These are phyloP conservation scores for Oceanodroma leucorhoa DNA, from an alignment of 2,797 vertebrate genomes.

Conservation along the genomic window DNA sequence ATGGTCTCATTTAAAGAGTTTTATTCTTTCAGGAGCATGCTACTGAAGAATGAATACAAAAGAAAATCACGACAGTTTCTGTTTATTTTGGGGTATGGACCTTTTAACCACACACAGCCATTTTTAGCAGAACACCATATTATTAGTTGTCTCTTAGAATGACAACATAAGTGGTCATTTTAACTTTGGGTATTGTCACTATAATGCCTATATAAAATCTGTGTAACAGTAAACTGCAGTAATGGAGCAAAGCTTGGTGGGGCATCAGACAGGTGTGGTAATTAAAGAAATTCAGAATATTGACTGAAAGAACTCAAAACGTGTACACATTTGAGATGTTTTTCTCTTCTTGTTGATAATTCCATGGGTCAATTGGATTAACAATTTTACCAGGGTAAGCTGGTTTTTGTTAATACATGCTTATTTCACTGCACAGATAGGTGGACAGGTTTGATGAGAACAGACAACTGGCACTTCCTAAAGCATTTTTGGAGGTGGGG, in stretches of 20 bases:
- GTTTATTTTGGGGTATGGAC: not conserved
- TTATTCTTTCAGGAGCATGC: not conserved
- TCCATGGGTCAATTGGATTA: not conserved
- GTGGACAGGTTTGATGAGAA: not conserved
- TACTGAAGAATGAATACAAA: not conserved
- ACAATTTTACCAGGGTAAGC: not conserved
- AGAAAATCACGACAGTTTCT: not conserved
- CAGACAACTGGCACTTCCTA: not conserved
- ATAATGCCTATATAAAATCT: not conserved
- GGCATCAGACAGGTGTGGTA: not conserved
- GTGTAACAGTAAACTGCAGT: not conserved
- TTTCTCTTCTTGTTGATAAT: not conserved
- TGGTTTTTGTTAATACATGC: rapidly evolving
- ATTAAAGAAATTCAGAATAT: not conserved
- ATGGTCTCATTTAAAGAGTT: not conserved
- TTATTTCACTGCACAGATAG: not conserved
- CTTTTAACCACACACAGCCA: not conserved
- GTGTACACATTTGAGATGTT: not conserved
- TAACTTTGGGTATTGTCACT: not conserved
- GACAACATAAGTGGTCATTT: not conserved
- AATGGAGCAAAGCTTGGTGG: not conserved
- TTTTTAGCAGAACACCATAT: not conserved
- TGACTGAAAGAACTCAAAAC: not conserved
- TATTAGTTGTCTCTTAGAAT: not conserved
- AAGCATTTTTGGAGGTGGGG: not conserved